Base-by-base conservation (phyloP, 2,888 invertebrate species). In the Limnephilus marmoratus region DNA sequence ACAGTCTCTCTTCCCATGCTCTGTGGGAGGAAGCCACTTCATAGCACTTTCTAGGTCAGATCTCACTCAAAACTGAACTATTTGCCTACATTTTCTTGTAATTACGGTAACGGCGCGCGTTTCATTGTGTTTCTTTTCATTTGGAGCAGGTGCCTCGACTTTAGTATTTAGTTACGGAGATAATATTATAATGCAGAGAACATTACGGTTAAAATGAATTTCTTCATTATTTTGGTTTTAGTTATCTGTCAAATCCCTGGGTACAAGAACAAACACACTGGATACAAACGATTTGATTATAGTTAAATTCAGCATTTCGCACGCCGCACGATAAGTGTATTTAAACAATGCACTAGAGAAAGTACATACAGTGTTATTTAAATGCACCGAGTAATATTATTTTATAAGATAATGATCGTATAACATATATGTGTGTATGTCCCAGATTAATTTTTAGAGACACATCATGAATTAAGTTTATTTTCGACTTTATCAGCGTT, bases 31-130 rank as follows among this genome's bases (percentile, higher is more conserved):
- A 29, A 31, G 34, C 34, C 34, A 34, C 24, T 53, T 37, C 85
- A 85, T 85, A 29, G 86, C 45, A 86, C 18, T 34, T 89, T 89
- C 88, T 31, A 81, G 88, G 88, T 89, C 88, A 89, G 37, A 11
- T 49, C 34, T 37, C 80, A 24, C 80, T 89, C 34, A 81, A 89
- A 89, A 89, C 9, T 89, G 88, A 89, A 80, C 88, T 34, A 89
- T 89, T 89, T 89, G 34, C 88, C 88, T 80, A 89, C 88, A 89
- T 89, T 80, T 80, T 87, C 87, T 49, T 29, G 80, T 89, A 80
- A 89, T 89, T 80, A 13, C 88, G 81, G 88, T 68, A 53, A 53
- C 53, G 15, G 53, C 53, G 18, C 53, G 18, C n/a, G 41, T 45
- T 86, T 86, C 29, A 15, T 45, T 45, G 37, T 45, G 86, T 86